phyloP scores from a whole-genome alignment of 2,113 vertebrate species.

The Carlito syrichta region DNA sequence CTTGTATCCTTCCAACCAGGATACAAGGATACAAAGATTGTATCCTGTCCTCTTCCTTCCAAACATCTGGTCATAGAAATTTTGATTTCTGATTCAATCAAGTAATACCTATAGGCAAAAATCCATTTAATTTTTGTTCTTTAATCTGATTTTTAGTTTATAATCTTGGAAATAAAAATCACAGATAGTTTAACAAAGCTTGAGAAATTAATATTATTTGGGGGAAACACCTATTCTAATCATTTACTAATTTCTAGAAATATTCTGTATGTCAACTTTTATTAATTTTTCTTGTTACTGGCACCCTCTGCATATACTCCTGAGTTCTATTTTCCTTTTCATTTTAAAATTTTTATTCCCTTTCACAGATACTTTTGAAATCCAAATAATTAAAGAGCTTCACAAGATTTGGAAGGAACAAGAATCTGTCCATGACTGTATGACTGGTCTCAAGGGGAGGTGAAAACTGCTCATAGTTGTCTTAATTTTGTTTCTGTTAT shows the following conservation, averaged over 20 bases:
- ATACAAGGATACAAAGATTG: too few relatives aligned
- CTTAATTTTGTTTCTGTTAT: conserved; percentile 26
- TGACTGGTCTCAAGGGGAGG: not conserved
- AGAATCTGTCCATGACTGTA: not conserved
- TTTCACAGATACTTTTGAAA: conserved; percentile 37
- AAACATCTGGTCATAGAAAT: not conserved
- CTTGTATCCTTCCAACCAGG: not conserved
- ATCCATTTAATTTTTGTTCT: not conserved
- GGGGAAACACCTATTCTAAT: not conserved
- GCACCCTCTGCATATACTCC: not conserved
- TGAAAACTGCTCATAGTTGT: not conserved
- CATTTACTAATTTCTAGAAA: not conserved
- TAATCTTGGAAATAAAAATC: not conserved
- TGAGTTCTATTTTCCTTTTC: not conserved
- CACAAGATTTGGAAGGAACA: not conserved
- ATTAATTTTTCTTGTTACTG: conserved; percentile 22
- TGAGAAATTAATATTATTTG: not conserved
- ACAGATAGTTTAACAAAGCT: not conserved
- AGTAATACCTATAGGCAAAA: not conserved
- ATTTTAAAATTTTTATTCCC: conserved; percentile 27
- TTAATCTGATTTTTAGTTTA: not conserved
- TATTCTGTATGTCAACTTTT: not conserved
- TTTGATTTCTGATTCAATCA: not conserved
- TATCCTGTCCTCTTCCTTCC: not conserved
- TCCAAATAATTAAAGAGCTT: conserved; percentile 5